Percentiles rank a stretch among this genome's conserved stretches.
Evolutionary conservation across 2,113 vertebrate genomes (phyloP).

Genomic region (Alligator mississippiensis): DNA sequence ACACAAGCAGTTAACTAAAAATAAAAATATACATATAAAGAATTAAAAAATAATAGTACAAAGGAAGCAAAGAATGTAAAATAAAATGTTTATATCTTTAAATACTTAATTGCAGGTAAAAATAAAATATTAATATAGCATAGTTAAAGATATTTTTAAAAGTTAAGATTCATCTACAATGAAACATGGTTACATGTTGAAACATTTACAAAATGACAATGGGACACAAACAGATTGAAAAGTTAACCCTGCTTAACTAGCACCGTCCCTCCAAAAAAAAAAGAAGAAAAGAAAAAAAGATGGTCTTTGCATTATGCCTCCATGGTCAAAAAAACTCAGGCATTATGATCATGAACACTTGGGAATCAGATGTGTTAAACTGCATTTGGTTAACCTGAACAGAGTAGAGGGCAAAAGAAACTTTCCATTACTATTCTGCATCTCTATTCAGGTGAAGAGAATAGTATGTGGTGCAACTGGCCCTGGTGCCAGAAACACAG

Average conservation of each 20-base stretch:
- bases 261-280: background rate
- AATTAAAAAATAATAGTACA: constrained; percentile 32
- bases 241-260: background rate
- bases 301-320: background rate
- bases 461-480: too few relatives aligned
- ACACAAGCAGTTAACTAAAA: constrained; percentile 94
- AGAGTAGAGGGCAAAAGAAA: background rate
- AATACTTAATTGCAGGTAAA: background rate
- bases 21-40: constrained; percentile 47
- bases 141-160: background rate
- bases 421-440: background rate
- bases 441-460: background rate
- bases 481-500: background rate
- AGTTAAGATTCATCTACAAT: background rate
- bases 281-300: background rate
- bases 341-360: background rate
- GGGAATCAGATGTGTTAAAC: background rate
- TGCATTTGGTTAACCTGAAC: rapidly evolving
- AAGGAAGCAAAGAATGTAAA: background rate
- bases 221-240: background rate
- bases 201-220: background rate
- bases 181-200: background rate
- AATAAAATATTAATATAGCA: background rate
- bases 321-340: background rate
- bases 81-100: background rate